A percentile compares a stretch with the other conserved stretches of the same genome.
These are phyloP conservation scores for Hippocampus kuda DNA, from an alignment of 2,797 vertebrate genomes.

Conservation along the genomic window DNA sequence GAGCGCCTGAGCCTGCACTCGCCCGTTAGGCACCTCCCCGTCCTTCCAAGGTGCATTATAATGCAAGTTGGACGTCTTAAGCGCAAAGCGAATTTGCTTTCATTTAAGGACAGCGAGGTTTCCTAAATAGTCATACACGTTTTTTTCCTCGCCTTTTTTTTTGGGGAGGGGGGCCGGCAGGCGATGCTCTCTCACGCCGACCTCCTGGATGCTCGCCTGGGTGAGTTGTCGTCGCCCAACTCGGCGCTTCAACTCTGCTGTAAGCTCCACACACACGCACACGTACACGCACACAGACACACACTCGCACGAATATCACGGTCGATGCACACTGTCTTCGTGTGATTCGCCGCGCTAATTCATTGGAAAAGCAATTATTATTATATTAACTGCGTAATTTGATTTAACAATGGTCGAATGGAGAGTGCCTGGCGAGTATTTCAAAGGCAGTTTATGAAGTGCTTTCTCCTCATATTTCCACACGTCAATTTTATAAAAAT, in stretches of 20 bases:
- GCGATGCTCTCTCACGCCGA: slow-evolving; percentile 98
- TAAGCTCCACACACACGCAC: slow-evolving; percentile 35
- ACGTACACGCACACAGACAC: background rate
- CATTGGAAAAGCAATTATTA: slow-evolving; percentile 82
- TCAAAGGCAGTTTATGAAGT: no score
- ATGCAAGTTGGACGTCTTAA: slow-evolving; percentile 93
- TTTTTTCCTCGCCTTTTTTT: background rate
- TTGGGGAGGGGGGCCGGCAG: slow-evolving; percentile 74
- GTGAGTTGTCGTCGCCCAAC: slow-evolving; percentile 82
- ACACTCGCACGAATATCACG: background rate
- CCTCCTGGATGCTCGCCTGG: slow-evolving; percentile 97
- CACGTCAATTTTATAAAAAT: no score
- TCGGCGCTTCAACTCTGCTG: slow-evolving; percentile 78
- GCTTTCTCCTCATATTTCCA: no score
- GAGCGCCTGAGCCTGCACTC: slow-evolving; percentile 89
- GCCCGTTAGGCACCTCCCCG: slow-evolving; percentile 95
- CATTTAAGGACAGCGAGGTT: slow-evolving; percentile 91
- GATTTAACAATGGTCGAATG: slow-evolving; percentile 79
- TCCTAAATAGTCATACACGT: slow-evolving; percentile 74
- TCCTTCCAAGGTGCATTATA: slow-evolving; percentile 98
- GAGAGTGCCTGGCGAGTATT: slow-evolving; percentile 7
- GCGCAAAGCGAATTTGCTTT: slow-evolving; percentile 98
- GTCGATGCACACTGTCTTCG: background rate
- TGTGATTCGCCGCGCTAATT: slow-evolving; percentile 66
- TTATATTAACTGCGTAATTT: slow-evolving; percentile 91